phyloP scores from a whole-genome alignment of 35 echinoderm and acorn worm genomes.

The Lytechinus pictus region DNA sequence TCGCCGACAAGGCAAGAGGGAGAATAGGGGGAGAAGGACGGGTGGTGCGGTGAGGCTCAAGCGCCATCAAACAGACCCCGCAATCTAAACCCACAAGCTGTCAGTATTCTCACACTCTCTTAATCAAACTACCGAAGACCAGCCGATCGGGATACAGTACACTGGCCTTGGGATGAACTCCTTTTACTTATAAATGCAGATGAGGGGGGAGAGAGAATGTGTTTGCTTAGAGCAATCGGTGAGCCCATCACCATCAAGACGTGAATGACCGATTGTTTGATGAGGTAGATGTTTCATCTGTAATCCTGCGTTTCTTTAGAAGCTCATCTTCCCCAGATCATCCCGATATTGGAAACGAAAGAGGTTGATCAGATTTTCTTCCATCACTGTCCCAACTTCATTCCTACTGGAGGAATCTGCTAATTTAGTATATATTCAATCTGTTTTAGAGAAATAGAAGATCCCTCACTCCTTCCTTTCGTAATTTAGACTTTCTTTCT shows the following conservation, averaged over 20 bases:
- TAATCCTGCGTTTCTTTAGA: not conserved
- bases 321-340: not conserved
- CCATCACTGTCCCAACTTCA: no score
- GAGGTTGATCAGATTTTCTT: not conserved
- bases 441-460: no score
- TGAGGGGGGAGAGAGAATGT: not conserved
- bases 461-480: no score
- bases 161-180: not conserved
- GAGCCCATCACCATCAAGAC: not conserved
- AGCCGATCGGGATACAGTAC: not conserved
- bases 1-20: not conserved
- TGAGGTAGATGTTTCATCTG: not conserved
- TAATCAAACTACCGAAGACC: not conserved
- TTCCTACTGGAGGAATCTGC: no score
- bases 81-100: constrained; percentile 10
- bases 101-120: not conserved
- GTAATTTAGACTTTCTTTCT: no score
- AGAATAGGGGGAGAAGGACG: not conserved
- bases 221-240: not conserved
- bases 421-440: no score
- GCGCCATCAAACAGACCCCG: not conserved
- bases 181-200: constrained; percentile 10
- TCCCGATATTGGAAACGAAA: not conserved
- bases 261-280: constrained; percentile 2
- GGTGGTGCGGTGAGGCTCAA: not conserved